Conservation (phyloP, 2,113 vertebrate species). For the Glaucomys volans region DNA sequence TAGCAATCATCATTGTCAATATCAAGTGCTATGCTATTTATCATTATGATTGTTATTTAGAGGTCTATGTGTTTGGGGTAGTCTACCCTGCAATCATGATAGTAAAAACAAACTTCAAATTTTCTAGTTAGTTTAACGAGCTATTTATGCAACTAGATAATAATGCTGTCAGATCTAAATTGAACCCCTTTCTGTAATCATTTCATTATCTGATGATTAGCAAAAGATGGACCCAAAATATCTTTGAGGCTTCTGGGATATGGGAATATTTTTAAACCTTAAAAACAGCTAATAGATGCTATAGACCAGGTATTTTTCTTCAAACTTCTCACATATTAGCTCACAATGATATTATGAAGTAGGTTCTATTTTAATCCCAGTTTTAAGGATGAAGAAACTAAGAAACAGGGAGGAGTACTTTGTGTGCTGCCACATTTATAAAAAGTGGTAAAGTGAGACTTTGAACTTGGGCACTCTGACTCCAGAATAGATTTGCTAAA, state of each 20-base stretch:
- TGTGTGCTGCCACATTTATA: background rate
- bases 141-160: background rate
- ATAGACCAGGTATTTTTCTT: background rate
- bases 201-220: background rate
- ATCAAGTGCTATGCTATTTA: background rate
- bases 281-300: background rate
- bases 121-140: background rate
- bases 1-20: background rate
- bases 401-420: background rate
- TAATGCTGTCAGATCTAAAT: background rate
- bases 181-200: background rate
- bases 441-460: background rate
- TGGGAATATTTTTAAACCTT: background rate
- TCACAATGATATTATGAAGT: background rate
- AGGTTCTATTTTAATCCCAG: background rate
- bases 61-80: background rate
- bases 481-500: background rate
- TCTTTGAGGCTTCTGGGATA: background rate
- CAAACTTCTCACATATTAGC: background rate
- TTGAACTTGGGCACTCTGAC: background rate
- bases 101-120: constrained; percentile 12
- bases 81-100: background rate
- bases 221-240: background rate
- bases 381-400: background rate
- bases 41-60: background rate